Evolutionary conservation across 2,113 vertebrate species (phyloP), one percentile per base, ranked within the genome.

Genomic region (Coreoperca whiteheadi): DNA sequence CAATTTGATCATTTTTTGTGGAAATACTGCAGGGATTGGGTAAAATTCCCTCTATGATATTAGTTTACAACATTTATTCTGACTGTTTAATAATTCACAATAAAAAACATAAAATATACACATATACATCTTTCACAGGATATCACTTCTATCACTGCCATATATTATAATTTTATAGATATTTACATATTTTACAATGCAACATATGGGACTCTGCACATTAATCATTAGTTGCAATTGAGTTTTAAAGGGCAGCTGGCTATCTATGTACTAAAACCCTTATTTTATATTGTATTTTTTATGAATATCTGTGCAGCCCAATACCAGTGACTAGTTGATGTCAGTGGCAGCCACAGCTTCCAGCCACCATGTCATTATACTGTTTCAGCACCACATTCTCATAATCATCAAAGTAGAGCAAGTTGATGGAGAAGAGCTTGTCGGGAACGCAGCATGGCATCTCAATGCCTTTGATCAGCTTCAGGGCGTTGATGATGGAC

Each of bases 361-460:
- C 96, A 2, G 96, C 96, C 71, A 96, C 96, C 96, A 97, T 97
- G 81, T 97, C 95, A 18, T 96, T 95, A 6, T 97, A 97, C 89
- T 96, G 96, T 87, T 96, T 96, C 20, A 97, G 87, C 54, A 97
- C 96, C 74, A 97, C 96, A 2, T 97, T 97, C 90, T 96, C 96
- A 6, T 95, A 95, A 1, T 96, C 96, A 6, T 97, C 96, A 11
- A 96, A 97, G 89, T 96, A 97, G 43, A 97, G 94, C 79, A 97
- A 77, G 87, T 96, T 97, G 83, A 97, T 96, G 82, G 96, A 96
- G 88, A 94, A 96, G 79, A 97, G 95, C 75, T 96, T 96, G 87
- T 97, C 95, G 0, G 96, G 96, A n/a, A 96, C 95, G n/a, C 96
- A 97, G 89, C 96, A 97, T 0, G 96, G 96, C 8, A 67, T 95